These are phyloP conservation scores for Natator depressus DNA, from an alignment of 2,113 vertebrate genomes.

Conservation along the genomic window DNA sequence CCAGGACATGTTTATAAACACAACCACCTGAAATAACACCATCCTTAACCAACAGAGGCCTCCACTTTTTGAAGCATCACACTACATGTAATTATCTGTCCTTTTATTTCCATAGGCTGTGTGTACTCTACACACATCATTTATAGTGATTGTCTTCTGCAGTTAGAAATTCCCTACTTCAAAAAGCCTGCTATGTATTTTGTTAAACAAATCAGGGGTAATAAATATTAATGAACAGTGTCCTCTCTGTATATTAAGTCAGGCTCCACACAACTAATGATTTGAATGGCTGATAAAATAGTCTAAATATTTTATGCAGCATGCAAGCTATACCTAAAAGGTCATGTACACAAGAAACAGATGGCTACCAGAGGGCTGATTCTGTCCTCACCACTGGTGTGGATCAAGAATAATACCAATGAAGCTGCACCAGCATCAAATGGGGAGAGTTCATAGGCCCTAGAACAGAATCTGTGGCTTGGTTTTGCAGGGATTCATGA, in stretches of 20 bases:
- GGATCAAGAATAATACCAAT: neutral
- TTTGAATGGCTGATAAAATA: constrained; percentile 50
- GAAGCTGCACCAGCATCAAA: too few species aligned
- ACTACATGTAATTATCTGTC: neutral
- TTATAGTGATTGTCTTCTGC: constrained; percentile 30
- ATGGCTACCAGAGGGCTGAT: neutral
- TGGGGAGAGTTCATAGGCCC: neutral
- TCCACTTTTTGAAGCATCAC: neutral
- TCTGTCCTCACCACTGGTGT: neutral
- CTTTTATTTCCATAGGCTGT: neutral
- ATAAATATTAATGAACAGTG: constrained; percentile 74
- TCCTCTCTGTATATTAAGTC: constrained; percentile 28
- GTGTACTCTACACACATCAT: constrained; percentile 12
- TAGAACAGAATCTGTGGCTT: neutral
- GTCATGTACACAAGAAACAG: rapidly evolving
- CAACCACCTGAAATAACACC: neutral
- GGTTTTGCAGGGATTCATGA: neutral
- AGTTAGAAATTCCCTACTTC: constrained; percentile 29
- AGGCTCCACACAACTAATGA: constrained; percentile 52
- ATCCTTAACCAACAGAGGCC: rapidly evolving
- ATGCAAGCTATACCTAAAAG: neutral
- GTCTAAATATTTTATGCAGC: constrained; percentile 54
- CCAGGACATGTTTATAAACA: neutral
- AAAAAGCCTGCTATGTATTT: constrained; percentile 44
- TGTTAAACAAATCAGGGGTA: constrained; percentile 65